A percentile compares a stretch with the other conserved stretches of the same genome.
phyloP scores from a whole-genome alignment of 2,113 vertebrate species.

The Abramis brama region DNA sequence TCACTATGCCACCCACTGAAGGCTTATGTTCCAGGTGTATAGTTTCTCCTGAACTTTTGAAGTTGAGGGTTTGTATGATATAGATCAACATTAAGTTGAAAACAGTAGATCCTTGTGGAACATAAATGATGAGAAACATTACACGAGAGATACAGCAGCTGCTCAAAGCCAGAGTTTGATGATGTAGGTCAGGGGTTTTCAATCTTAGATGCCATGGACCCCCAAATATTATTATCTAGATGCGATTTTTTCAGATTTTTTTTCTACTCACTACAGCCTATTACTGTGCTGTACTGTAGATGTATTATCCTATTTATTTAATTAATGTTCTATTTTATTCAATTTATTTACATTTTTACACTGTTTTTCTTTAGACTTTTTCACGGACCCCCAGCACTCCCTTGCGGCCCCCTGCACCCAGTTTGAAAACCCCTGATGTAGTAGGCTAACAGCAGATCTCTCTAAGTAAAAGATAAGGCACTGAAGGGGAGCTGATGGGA shows the following conservation, averaged over 20 bases:
- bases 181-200: not conserved
- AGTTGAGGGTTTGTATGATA: constrained; percentile 29
- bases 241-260: too few relatives aligned
- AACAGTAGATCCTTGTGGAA: not conserved
- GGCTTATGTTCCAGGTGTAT: constrained; percentile 34
- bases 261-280: too few relatives aligned
- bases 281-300: too few relatives aligned
- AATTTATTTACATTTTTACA: too few relatives aligned
- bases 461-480: not conserved
- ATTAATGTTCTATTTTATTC: too few relatives aligned
- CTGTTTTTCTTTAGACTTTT: too few relatives aligned
- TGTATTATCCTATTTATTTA: too few relatives aligned
- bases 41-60: constrained; percentile 17
- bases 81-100: not conserved
- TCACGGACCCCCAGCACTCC: too few relatives aligned
- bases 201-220: too few relatives aligned
- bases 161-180: not conserved
- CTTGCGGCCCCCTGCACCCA: too few relatives aligned
- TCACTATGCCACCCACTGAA: constrained; percentile 18
- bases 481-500: not conserved
- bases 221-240: too few relatives aligned
- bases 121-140: not conserved
- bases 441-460: not conserved
- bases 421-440: too few relatives aligned
- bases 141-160: not conserved